Evolutionary conservation across 2,888 invertebrate genomes (phyloP).

Genomic region (Pristionchus mayeri): DNA sequence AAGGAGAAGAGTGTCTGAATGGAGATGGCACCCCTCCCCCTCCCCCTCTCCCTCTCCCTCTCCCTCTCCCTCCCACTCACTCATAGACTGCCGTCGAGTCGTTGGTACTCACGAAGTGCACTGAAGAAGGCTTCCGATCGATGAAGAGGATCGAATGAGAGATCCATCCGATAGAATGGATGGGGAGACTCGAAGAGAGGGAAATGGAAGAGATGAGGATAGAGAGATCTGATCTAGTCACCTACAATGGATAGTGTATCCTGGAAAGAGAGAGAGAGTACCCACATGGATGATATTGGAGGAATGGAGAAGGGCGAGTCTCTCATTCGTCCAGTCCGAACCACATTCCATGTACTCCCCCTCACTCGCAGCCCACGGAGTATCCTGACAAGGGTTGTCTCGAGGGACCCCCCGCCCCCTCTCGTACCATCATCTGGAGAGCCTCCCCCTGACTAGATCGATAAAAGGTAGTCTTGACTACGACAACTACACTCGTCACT

Average conservation of each 20-base stretch:
- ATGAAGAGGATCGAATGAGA: slow-evolving; percentile 23
- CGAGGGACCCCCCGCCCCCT: not conserved
- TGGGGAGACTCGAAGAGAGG: slow-evolving; percentile 2
- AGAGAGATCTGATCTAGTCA: slow-evolving; percentile 39
- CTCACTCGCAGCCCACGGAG: slow-evolving; percentile 19
- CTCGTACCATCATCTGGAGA: slow-evolving; percentile 50
- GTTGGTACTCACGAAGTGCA: slow-evolving; percentile 26
- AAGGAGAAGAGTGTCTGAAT: slow-evolving; percentile 38
- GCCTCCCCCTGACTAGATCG: slow-evolving; percentile 62
- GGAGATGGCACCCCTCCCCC: not conserved
- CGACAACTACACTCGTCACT: slow-evolving; percentile 59
- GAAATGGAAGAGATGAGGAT: not conserved
- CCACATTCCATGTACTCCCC: not conserved
- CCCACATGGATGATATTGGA: not conserved
- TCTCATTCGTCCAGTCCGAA: slow-evolving; percentile 39
- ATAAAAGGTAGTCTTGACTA: slow-evolving; percentile 57
- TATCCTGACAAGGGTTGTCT: slow-evolving; percentile 13
- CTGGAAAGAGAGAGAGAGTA: not conserved
- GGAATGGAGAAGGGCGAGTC: slow-evolving; percentile 27
- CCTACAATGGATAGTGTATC: not conserved
- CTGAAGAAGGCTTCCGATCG: not conserved
- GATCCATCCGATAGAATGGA: slow-evolving; percentile 24
- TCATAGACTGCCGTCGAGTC: not conserved
- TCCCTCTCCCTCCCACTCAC: not conserved
- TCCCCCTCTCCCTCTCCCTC: not conserved